Percentiles rank a stretch among this genome's conserved stretches.
Evolutionary conservation across 2,797 vertebrate genomes (phyloP).

Genomic region (Anguilla pacifica): DNA sequence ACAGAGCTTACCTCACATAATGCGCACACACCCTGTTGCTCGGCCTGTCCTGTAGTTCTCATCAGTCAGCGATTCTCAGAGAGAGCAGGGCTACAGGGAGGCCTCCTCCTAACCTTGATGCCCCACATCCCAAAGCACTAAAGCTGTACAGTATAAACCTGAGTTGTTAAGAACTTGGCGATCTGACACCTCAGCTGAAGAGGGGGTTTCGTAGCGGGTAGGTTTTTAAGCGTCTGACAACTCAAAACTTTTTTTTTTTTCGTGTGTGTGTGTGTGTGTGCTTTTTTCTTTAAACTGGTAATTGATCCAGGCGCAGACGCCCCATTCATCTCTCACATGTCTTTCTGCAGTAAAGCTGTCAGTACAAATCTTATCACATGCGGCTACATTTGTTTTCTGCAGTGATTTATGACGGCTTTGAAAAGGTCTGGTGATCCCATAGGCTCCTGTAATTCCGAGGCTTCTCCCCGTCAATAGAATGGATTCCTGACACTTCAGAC

Average conservation of each 20-base stretch:
- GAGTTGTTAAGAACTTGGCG: slow-evolving; percentile 47
- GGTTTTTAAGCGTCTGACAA: slow-evolving; percentile 75
- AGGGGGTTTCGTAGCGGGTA: slow-evolving; percentile 61
- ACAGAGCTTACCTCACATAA: neutral
- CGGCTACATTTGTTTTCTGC: slow-evolving; percentile 84
- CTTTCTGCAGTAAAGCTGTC: slow-evolving; percentile 81
- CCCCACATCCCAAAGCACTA: slow-evolving; percentile 44
- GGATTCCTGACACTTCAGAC: slow-evolving; percentile 82
- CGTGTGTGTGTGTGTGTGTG: neutral
- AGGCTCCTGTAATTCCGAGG: slow-evolving; percentile 82
- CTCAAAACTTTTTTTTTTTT: slow-evolving; percentile 64
- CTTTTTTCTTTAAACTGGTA: slow-evolving; percentile 69
- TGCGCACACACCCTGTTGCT: slow-evolving; percentile 41
- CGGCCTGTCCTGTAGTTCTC: slow-evolving; percentile 7
- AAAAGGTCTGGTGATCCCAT: slow-evolving; percentile 88
- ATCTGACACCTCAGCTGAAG: slow-evolving; percentile 58
- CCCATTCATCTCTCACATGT: slow-evolving; percentile 80
- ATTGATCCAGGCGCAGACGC: slow-evolving; percentile 74
- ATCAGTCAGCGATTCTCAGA: slow-evolving; percentile 20
- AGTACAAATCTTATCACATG: slow-evolving; percentile 82
- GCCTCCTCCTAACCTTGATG: slow-evolving; percentile 45
- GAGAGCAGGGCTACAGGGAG: slow-evolving; percentile 31
- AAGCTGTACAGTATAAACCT: slow-evolving; percentile 48
- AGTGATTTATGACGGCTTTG: slow-evolving; percentile 88
- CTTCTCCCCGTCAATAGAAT: slow-evolving; percentile 82